Conservation (phyloP, 2,797 vertebrate genomes). For the Spea hammondii region DNA sequence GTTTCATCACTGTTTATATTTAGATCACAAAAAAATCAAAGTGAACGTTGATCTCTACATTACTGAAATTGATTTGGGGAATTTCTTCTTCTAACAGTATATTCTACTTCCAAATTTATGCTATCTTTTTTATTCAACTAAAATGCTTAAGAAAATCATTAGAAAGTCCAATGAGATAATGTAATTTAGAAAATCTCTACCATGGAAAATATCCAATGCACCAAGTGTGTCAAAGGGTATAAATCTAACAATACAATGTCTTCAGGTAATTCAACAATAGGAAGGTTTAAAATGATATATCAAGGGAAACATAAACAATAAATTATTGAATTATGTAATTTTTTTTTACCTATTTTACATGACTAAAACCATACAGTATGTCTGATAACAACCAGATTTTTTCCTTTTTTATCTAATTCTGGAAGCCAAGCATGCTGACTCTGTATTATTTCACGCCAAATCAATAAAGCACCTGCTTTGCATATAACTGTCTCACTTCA, state of each 20-base stretch:
- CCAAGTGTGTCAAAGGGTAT: not conserved
- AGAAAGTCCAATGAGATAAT: not conserved
- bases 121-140: not conserved
- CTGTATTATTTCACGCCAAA: constrained; percentile 12
- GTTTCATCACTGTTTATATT: too few species aligned
- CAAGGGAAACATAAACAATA: not conserved
- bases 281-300: not conserved
- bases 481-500: constrained; percentile 7
- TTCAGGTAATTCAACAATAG: not conserved
- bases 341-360: not conserved
- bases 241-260: not conserved
- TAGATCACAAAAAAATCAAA: too few species aligned
- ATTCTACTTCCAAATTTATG: too few species aligned
- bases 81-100: not conserved
- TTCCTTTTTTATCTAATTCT: constrained; percentile 20
- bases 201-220: not conserved
- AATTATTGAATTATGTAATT: not conserved
- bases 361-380: not conserved
- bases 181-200: not conserved
- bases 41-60: too few species aligned
- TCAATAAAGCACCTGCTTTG: constrained; percentile 32
- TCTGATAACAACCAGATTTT: constrained; percentile 1
- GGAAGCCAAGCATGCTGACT: constrained; percentile 28
- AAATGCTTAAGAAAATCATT: not conserved
- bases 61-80: not conserved